Evolutionary conservation across 2,113 vertebrate genomes (phyloP).

Genomic region (Mystacornis crossleyi): DNA sequence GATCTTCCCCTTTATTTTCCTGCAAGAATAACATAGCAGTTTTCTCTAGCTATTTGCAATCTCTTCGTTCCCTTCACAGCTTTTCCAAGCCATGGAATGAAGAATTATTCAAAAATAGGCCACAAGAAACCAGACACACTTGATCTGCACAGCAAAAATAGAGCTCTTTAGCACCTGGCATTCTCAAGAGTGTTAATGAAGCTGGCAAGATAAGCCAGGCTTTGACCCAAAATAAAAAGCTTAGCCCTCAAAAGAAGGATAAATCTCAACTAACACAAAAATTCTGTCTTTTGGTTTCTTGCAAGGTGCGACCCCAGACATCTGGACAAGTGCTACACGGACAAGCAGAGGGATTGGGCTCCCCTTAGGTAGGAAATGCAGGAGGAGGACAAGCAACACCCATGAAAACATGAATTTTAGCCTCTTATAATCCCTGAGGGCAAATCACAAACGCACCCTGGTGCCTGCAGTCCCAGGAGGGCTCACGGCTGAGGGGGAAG

Average conservation of each 20-base stretch:
- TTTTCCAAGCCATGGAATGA: slow-evolving; percentile 31
- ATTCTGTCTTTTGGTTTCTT: not conserved
- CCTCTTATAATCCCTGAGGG: not conserved
- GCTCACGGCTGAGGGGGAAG: not conserved
- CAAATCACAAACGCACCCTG: not conserved
- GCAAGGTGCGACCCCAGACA: not conserved
- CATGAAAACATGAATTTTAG: not conserved
- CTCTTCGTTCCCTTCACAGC: not conserved
- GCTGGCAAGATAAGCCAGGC: slow-evolving; percentile 2
- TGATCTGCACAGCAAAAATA: slow-evolving; percentile 54
- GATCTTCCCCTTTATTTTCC: not conserved
- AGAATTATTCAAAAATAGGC: slow-evolving; percentile 62
- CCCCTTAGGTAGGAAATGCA: not conserved
- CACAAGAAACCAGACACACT: slow-evolving; percentile 46
- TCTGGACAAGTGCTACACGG: not conserved
- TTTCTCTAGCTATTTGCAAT: slow-evolving; percentile 2
- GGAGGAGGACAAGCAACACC: not conserved
- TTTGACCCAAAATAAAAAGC: slow-evolving; percentile 56
- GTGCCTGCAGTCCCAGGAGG: not conserved
- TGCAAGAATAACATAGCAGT: slow-evolving; percentile 7
- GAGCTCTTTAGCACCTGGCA: slow-evolving; percentile 64
- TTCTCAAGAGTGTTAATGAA: slow-evolving; percentile 60
- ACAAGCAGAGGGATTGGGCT: not conserved
- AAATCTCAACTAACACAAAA: not conserved
- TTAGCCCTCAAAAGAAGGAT: not conserved